Evolutionary conservation across 2,797 vertebrate genomes (phyloP).

Genomic region (Lithobates pipiens): DNA sequence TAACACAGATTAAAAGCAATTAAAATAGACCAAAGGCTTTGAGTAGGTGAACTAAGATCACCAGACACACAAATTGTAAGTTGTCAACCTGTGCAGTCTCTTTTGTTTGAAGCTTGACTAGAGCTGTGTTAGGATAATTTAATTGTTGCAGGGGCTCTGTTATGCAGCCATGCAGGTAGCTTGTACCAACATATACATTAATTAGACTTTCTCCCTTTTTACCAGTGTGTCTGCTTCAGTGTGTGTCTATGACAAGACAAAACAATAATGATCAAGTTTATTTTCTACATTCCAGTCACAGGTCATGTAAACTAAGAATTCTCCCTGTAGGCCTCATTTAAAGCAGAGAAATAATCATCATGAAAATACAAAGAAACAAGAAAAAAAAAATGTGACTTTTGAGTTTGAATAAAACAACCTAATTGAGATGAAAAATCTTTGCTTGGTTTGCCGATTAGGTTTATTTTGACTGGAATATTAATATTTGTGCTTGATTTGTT

Average conservation of each 20-base stretch:
- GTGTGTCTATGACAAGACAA: conserved; percentile 55
- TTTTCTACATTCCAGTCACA: conserved; percentile 62
- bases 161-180: conserved; percentile 63
- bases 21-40: conserved; percentile 8
- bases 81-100: conserved; percentile 34
- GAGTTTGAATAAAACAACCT: conserved; percentile 25
- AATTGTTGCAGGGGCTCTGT: conserved; percentile 65
- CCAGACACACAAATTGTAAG: conserved; percentile 29
- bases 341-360: conserved; percentile 61
- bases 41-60: conserved; percentile 17
- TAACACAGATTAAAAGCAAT: conserved; percentile 30
- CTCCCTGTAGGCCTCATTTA: conserved; percentile 63
- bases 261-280: conserved; percentile 60
- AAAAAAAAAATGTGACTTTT: conserved; percentile 35
- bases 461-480: conserved; percentile 57
- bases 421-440: conserved; percentile 54
- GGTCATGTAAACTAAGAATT: conserved; percentile 61
- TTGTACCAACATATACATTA: conserved; percentile 66
- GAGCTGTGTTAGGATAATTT: conserved; percentile 11
- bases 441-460: conserved; percentile 49
- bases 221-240: conserved; percentile 58
- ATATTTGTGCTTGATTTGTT: conserved; percentile 51
- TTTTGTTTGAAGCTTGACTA: conserved; percentile 29
- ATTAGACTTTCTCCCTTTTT: conserved; percentile 65
- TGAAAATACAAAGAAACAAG: conserved; percentile 46